Base-by-base conservation (phyloP, 2,113 vertebrate species). In the Vimba vimba region DNA sequence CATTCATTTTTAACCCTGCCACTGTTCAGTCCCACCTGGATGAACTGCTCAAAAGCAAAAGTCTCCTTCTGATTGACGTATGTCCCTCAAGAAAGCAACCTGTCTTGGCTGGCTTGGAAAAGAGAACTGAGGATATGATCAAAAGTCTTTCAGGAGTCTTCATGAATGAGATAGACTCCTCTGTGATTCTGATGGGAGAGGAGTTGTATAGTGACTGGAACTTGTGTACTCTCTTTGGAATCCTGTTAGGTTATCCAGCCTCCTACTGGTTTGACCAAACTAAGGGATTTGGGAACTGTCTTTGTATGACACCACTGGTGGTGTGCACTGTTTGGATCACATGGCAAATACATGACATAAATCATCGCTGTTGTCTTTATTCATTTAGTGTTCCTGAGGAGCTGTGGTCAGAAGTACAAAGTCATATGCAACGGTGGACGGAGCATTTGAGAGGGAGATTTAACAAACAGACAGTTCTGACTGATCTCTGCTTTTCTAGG, bases 311-410 rank as follows among this genome's bases (percentile, higher is more conserved):
- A 0, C 97, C 97, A 0, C 94, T 99, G 79, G 89, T 89, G 30
- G 95, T 97, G 36, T 96, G 94, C 68, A 95, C 92, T 0, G 96
- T 91, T 30, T 93, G 11, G 52, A 95, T 93, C 0, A 91, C 87
- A 4, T 97, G 95, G 92, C 89, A 89, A 60, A 88, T 90, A 23
- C 91, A 94, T 8, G 52, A 59, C 19, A 50, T 76, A 0, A 88
- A 90, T 19, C 93, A 94, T 62, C 84, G 69, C 30, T 90, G 95
- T 60, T 93, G 86, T 77, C 92, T 99, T 23, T 98, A 93, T 88
- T 99, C 98, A 43, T 99, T 99, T 91, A 99, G 97, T 68, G 52
- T 98, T 84, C 98, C 98, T 0, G 95, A 96, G 64, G 91, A 87
- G 57, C 92, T 98, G 23, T 93, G 93, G 0, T 1, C 82, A 1